Evolutionary conservation across 2,113 vertebrate species (phyloP).

Genomic region (Chinchilla lanigera): DNA sequence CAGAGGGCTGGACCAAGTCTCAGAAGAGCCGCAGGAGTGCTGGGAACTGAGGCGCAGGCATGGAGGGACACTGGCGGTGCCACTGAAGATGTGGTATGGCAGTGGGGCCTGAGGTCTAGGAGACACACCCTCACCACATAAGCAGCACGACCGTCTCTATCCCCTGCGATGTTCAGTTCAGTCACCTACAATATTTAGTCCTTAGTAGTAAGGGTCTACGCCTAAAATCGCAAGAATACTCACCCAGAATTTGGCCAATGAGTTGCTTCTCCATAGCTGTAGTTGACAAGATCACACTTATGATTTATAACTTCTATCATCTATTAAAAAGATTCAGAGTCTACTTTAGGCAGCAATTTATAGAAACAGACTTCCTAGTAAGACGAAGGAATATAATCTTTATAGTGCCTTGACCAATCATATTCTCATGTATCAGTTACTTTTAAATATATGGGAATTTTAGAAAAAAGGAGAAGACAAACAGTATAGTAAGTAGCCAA

Average conservation of each 20-base stretch:
- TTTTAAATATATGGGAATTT: not conserved
- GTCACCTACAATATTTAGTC: not conserved
- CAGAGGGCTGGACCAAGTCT: not conserved
- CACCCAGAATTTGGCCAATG: constrained; percentile 99
- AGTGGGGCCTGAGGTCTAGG: too few species aligned
- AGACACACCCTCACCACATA: not conserved
- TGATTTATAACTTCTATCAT: constrained; percentile 99
- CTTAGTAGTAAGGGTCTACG: not conserved
- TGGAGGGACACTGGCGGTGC: not conserved
- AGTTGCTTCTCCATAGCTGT: constrained; percentile 99
- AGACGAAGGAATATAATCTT: not conserved
- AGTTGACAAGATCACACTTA: constrained; percentile 99
- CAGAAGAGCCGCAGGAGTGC: not conserved
- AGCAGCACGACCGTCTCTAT: rapidly evolving
- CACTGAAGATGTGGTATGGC: not conserved
- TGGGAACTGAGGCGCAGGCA: not conserved
- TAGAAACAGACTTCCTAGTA: constrained; percentile 1
- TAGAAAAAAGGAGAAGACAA: not conserved
- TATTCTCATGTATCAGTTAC: not conserved
- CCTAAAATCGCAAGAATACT: constrained; percentile 72
- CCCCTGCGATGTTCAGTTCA: not conserved
- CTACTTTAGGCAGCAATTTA: constrained; percentile 48
- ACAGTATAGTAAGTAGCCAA: not conserved
- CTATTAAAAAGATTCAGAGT: constrained; percentile 85
- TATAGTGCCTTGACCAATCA: not conserved